These are phyloP conservation scores for Porites evermanni DNA, from an alignment of 92 coral and sea anemone species.

Conservation along the genomic window DNA sequence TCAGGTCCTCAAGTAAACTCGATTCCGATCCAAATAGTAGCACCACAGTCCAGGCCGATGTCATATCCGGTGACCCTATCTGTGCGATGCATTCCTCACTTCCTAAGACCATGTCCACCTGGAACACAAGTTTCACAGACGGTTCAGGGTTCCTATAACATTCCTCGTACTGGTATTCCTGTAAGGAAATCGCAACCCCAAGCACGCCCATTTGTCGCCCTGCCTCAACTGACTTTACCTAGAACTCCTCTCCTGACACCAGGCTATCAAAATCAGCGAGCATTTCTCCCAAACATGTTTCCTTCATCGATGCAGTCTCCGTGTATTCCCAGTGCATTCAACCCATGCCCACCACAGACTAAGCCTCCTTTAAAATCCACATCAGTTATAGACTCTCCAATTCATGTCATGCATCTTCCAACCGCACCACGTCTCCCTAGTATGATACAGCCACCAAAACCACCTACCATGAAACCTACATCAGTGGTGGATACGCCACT, in stretches of 20 bases:
- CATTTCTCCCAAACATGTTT: slow-evolving; percentile 12
- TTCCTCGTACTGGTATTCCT: slow-evolving; percentile 1
- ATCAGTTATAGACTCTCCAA: slow-evolving; percentile 19
- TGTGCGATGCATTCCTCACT: slow-evolving; percentile 26
- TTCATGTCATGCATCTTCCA: slow-evolving; percentile 28
- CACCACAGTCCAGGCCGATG: background rate
- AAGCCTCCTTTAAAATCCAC: background rate
- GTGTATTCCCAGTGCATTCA: slow-evolving; percentile 54
- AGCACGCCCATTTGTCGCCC: slow-evolving; percentile 14
- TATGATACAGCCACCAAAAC: slow-evolving; percentile 52
- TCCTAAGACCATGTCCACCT: slow-evolving; percentile 39
- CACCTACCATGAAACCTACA: background rate
- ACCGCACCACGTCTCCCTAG: slow-evolving; percentile 3
- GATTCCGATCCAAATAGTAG: slow-evolving; percentile 12
- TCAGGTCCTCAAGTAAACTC: background rate
- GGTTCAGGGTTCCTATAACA: slow-evolving; percentile 21
- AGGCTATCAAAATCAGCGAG: slow-evolving; percentile 15
- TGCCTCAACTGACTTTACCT: slow-evolving; percentile 13
- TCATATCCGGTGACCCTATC: slow-evolving; percentile 35
- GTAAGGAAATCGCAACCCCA: slow-evolving; percentile 1
- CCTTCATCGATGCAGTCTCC: slow-evolving; percentile 30
- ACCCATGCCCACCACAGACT: slow-evolving; percentile 32
- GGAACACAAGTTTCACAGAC: slow-evolving; percentile 34
- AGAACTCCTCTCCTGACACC: slow-evolving; percentile 12
- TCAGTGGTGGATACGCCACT: slow-evolving; percentile 12